Conservation (phyloP, 35 echinoderm and acorn worm species). For the Patiria miniata region DNA sequence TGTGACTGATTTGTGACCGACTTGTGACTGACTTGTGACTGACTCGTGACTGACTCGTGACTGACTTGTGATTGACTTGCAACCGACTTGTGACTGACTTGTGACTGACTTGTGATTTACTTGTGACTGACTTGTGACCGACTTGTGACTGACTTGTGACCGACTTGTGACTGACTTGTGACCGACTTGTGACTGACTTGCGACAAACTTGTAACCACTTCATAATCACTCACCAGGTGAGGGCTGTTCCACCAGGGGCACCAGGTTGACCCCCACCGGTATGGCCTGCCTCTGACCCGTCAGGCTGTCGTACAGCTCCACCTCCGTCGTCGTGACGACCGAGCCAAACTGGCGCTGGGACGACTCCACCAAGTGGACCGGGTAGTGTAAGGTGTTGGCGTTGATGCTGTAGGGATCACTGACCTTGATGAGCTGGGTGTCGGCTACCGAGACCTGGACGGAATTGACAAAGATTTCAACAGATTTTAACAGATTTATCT, state of each 20-base stretch:
- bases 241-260: slow-evolving; percentile 30
- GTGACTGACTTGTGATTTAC: too few relatives aligned
- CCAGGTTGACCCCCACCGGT: slow-evolving; percentile 51
- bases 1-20: too few relatives aligned
- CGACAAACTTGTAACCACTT: too few relatives aligned
- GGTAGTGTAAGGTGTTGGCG: slow-evolving; percentile 30
- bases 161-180: too few relatives aligned
- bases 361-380: slow-evolving; percentile 32
- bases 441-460: slow-evolving; percentile 11
- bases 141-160: too few relatives aligned
- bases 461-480: too few relatives aligned
- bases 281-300: slow-evolving; percentile 44
- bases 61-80: too few relatives aligned
- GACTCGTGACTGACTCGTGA: too few relatives aligned
- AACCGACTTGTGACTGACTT: too few relatives aligned
- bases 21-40: too few relatives aligned
- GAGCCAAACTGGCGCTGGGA: slow-evolving; percentile 30
- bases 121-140: too few relatives aligned
- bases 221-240: not conserved
- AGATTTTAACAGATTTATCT: not conserved
- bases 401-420: slow-evolving; percentile 14
- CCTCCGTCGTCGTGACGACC: slow-evolving; percentile 18
- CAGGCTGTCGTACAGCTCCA: slow-evolving; percentile 53
- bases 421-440: not conserved
- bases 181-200: too few relatives aligned